These are phyloP conservation scores for Callyntrura sp. DNA, from an alignment of 2,888 invertebrate genomes.

Conservation along the genomic window DNA sequence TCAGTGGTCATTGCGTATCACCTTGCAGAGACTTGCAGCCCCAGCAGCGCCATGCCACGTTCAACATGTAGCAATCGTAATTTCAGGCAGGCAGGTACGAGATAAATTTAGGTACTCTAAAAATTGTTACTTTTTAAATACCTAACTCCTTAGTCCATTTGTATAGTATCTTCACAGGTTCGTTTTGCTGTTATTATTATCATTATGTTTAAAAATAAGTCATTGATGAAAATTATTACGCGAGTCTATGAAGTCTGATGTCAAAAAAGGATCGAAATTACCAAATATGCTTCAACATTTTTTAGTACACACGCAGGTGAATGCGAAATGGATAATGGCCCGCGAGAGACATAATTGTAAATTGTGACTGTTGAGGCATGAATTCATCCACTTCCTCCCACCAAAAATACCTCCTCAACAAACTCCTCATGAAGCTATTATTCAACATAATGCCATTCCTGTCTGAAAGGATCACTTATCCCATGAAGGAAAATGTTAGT, in stretches of 20 bases:
- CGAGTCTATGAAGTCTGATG: neutral
- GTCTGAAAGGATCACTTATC: constrained; percentile 2
- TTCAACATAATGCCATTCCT: neutral
- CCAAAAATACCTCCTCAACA: neutral
- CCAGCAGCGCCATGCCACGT: neutral
- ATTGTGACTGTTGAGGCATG: constrained; percentile 17
- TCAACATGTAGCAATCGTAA: neutral
- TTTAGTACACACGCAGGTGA: neutral
- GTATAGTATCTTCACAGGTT: constrained; percentile 8
- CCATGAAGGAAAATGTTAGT: constrained; percentile 3
- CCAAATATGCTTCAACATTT: constrained; percentile 2
- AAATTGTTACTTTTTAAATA: constrained; percentile 28
- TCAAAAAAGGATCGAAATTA: constrained; percentile 24
- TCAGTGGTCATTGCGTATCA: constrained; percentile 51
- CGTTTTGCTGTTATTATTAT: neutral
- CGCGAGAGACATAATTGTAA: constrained; percentile 19
- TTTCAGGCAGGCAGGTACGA: neutral
- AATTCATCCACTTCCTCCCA: constrained; percentile 40
- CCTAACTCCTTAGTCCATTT: constrained; percentile 6
- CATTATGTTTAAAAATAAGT: neutral
- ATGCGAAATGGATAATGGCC: constrained; percentile 1
- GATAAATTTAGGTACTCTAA: too few species aligned
- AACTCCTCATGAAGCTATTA: neutral
- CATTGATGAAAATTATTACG: neutral
- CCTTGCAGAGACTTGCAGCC: neutral